These are phyloP conservation scores for zebrafish (Danio rerio) DNA, from an alignment of 2,113 vertebrate genomes.

Conservation along the genomic window DNA sequence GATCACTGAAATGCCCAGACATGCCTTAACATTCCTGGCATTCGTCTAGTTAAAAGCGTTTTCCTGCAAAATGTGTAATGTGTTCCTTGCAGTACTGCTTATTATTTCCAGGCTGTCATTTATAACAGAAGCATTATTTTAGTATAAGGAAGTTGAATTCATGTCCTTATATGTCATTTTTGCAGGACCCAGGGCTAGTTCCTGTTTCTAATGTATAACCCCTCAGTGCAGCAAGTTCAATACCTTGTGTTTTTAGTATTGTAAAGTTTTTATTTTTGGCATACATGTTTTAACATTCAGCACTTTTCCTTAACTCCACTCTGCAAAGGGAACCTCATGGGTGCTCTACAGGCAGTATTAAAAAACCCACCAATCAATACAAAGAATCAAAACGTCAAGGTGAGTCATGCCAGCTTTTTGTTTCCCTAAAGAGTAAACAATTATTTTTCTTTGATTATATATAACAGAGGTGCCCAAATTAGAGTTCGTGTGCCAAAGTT, in stretches of 20 bases:
- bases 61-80: neutral
- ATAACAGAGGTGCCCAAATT: too few species aligned
- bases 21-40: conserved; percentile 2
- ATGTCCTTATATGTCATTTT: conserved; percentile 58
- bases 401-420: conserved; percentile 63
- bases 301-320: conserved; percentile 77
- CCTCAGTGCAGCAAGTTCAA: neutral
- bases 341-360: conserved; percentile 92
- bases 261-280: too few species aligned
- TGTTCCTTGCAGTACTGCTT: neutral
- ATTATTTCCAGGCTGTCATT: neutral
- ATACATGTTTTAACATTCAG: neutral
- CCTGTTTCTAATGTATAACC: conserved; percentile 42
- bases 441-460: neutral
- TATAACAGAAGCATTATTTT: conserved; percentile 8
- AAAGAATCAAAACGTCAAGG: conserved; percentile 97
- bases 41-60: neutral
- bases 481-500: too few species aligned
- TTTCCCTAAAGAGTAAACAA: neutral
- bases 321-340: conserved; percentile 92
- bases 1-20: neutral
- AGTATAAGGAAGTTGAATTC: conserved; percentile 55
- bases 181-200: conserved; percentile 22
- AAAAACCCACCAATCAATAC: conserved; percentile 98
- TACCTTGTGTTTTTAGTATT: too few species aligned